A percentile compares a stretch with the other conserved stretches of the same genome.
Conservation (phyloP, 2,797 vertebrate genomes). For the Cheracebus regulus region DNA sequence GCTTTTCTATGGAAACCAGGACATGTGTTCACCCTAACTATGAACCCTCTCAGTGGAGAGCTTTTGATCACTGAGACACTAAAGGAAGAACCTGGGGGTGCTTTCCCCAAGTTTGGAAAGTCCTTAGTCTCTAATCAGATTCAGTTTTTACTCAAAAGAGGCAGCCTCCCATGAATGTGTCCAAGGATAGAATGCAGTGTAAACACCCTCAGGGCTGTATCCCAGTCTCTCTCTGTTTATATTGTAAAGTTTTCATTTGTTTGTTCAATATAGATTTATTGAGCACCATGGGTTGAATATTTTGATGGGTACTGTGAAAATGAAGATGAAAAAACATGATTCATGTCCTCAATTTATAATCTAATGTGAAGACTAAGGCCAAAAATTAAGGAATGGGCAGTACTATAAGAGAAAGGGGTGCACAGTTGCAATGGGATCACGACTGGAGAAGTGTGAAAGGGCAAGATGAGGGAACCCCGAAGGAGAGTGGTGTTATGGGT, state of each 20-base stretch:
- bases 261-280: neutral
- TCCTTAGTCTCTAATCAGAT: neutral
- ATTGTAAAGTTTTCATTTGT: neutral
- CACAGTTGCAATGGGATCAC: rapidly evolving
- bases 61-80: neutral
- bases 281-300: neutral
- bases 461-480: neutral
- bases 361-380: neutral
- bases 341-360: neutral
- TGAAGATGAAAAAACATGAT: neutral
- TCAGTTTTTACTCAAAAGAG: neutral
- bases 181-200: neutral
- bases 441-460: neutral
- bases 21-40: neutral
- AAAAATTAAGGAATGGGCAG: neutral
- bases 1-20: neutral
- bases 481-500: neutral
- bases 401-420: neutral
- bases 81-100: neutral
- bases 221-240: neutral
- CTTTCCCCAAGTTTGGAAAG: neutral
- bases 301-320: neutral
- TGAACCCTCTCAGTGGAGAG: neutral
- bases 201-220: neutral
- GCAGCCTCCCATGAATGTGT: neutral